These are phyloP conservation scores for Myocastor coypus DNA, from an alignment of 2,113 vertebrate species.

Conservation along the genomic window DNA sequence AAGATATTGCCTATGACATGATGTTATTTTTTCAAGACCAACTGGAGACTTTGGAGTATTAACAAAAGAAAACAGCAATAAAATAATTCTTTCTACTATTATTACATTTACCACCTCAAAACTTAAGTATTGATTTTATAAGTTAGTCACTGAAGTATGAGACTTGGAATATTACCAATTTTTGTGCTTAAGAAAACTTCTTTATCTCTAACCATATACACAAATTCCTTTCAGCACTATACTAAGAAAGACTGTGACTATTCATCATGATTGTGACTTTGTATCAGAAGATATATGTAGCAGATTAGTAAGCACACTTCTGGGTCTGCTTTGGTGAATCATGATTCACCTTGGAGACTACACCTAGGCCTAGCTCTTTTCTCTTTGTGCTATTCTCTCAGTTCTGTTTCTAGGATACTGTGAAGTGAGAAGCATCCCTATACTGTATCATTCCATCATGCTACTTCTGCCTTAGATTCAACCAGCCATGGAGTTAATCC, in stretches of 20 bases:
- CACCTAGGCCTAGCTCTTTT: background rate
- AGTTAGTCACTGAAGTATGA: conserved; percentile 50
- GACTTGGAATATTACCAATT: conserved; percentile 29
- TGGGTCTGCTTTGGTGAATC: background rate
- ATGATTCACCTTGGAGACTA: background rate
- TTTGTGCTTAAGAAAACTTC: conserved; percentile 53
- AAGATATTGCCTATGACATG: conserved; percentile 54
- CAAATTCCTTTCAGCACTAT: conserved; percentile 20
- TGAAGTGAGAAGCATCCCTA: background rate
- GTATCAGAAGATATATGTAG: background rate
- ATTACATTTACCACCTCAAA: conserved; percentile 50
- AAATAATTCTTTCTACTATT: conserved; percentile 60
- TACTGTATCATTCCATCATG: background rate
- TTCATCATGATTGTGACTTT: background rate
- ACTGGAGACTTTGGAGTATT: conserved; percentile 36
- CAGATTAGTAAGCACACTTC: background rate
- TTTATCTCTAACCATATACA: background rate
- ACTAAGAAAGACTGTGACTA: background rate
- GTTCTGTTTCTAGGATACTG: background rate
- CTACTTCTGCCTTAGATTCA: background rate
- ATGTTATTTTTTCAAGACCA: conserved; percentile 58
- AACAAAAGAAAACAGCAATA: conserved; percentile 57
- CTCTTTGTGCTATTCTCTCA: background rate
- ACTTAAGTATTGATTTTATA: conserved; percentile 53
- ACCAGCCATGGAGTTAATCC: background rate